A percentile compares a stretch with the other conserved stretches of the same genome.
phyloP scores from a whole-genome alignment of 1,140 invertebrate genomes.

The Coptotermes formosanus region DNA sequence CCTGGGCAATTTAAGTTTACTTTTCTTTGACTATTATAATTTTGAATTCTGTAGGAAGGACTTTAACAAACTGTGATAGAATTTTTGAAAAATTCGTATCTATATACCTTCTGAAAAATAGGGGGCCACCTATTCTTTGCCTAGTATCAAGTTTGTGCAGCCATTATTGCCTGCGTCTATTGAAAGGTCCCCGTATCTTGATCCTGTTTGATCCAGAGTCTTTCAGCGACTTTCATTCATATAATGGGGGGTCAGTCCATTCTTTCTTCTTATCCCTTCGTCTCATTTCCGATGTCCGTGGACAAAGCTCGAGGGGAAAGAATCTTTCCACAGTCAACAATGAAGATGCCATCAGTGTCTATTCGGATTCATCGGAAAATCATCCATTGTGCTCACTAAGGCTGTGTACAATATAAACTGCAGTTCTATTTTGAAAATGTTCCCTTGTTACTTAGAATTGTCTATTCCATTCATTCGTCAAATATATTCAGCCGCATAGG shows the following conservation, averaged over 20 bases:
- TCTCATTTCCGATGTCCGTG: neutral
- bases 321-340: constrained; percentile 20
- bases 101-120: too few relatives aligned
- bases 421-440: neutral
- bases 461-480: neutral
- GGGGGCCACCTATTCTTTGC: neutral
- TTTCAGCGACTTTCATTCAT: constrained; percentile 27
- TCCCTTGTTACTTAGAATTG: neutral
- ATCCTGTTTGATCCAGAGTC: constrained; percentile 25
- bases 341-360: constrained; percentile 25
- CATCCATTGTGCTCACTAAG: constrained; percentile 4
- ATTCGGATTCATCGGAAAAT: neutral
- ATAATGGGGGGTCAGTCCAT: constrained; percentile 23
- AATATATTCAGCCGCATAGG: too few relatives aligned
- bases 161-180: neutral
- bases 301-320: neutral
- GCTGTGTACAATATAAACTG: neutral
- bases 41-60: too few relatives aligned
- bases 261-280: constrained; percentile 6
- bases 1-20: too few relatives aligned
- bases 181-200: constrained; percentile 8
- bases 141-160: neutral
- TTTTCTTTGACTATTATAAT: too few relatives aligned
- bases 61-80: too few relatives aligned
- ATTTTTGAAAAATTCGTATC: too few relatives aligned